Evolutionary conservation across 2,797 vertebrate species (phyloP), one percentile per base, ranked within the genome.

Genomic region (Cryptoprocta ferox): DNA sequence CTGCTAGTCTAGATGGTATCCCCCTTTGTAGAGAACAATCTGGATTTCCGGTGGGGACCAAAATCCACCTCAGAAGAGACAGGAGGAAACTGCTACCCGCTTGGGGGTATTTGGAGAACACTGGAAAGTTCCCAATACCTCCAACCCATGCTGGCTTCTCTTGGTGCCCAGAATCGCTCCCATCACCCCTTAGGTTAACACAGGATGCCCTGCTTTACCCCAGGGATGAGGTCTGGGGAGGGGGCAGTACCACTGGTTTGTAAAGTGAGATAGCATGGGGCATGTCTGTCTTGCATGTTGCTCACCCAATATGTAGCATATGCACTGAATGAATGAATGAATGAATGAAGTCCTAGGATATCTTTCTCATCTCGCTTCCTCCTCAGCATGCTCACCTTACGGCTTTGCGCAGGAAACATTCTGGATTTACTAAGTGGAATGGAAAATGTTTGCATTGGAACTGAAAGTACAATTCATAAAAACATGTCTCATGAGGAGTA

Each of bases 181-280:
- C 21, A 16, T 28, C 19, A 8, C 24, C 45, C 19, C 53, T 61
- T 4, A 45, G 39, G 12, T 59, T 59, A 19, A 32, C 0, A 0
- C 39, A 24, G 37, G 18, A 13, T n/a, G 28, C 26, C 11, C 37
- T 32, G 24, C 32, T 66, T 26, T 21, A 16, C 32, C 12, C 70
- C 8, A 26, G 37, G n/a, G 16, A 42, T 9, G 3, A 19, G 6
- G 68, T 10, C 9, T 18, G 28, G 6, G 42, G 45, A 32, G 3
- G 7, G 42, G 28, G 30, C 12, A 30, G 13, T n/a, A 24, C 2
- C 21, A 9, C 12, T 12, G 8, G 42, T 8, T n/a, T 79, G 24
- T 73, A 35, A 68, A 68, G n/a, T 59, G 85, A 93, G 50, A 26
- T 4, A 30, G 10, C 21, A 15, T 1, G 6, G 13, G n/a, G 1